Evolutionary conservation across 2,888 invertebrate genomes (phyloP).

Genomic region (Hecatera dysodea): DNA sequence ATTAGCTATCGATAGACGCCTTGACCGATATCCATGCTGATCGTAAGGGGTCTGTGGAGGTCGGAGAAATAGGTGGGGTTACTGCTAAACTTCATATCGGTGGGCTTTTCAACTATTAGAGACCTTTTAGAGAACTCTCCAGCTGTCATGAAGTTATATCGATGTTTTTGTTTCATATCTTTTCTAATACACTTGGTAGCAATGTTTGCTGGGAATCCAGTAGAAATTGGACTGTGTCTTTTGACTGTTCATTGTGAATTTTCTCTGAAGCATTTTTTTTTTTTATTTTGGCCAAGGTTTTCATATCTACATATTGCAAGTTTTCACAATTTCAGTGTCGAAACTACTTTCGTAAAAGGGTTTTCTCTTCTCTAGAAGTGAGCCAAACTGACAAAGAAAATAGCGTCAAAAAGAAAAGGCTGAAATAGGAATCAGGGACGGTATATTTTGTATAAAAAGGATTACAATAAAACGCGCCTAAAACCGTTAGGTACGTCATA

Average conservation of each 20-base stretch:
- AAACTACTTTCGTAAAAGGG: background rate
- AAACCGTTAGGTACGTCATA: conserved; percentile 7
- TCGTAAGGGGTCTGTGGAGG: conserved; percentile 63
- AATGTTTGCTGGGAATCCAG: too few species aligned
- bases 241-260: background rate
- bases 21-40: conserved; percentile 88
- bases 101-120: background rate
- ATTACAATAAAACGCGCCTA: background rate
- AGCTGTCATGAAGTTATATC: background rate
- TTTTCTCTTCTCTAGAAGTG: background rate
- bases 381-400: background rate
- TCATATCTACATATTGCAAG: too few species aligned
- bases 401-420: background rate
- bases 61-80: conserved; percentile 30
- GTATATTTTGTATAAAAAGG: background rate
- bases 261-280: background rate
- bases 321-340: background rate
- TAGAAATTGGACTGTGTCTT: background rate
- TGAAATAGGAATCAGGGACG: background rate
- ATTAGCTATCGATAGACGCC: conserved; percentile 86
- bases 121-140: background rate
- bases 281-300: background rate
- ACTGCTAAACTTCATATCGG: background rate
- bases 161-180: background rate
- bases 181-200: background rate